Conservation (phyloP, 2,888 invertebrate genomes). For the Perdita meconis region DNA sequence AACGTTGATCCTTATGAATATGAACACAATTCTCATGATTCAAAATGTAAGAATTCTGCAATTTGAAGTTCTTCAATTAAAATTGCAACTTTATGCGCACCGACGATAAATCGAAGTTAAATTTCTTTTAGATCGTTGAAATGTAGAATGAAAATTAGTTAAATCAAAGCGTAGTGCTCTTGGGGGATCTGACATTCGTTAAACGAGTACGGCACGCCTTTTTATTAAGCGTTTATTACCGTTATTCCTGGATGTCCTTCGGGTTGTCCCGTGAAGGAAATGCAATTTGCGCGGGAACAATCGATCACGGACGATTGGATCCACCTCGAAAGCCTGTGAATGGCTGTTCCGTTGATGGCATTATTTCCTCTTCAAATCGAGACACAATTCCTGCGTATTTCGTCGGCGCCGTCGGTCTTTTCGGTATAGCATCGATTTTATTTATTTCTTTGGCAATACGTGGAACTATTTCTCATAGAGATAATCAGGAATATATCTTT, state of each 20-base stretch:
- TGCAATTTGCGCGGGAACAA: slow-evolving; percentile 51
- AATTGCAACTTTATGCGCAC: too few relatives aligned
- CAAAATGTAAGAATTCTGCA: too few relatives aligned
- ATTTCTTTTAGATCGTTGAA: too few relatives aligned
- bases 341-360: slow-evolving; percentile 46
- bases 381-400: slow-evolving; percentile 43
- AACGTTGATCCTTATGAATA: too few relatives aligned
- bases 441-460: neutral
- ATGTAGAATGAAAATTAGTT: neutral
- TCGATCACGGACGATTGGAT: slow-evolving; percentile 57
- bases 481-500: too few relatives aligned
- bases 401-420: neutral
- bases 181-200: neutral
- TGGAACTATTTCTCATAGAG: too few relatives aligned
- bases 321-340: slow-evolving; percentile 42
- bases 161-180: neutral
- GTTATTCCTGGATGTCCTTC: slow-evolving; percentile 43
- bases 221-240: slow-evolving; percentile 45
- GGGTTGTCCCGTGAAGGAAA: slow-evolving; percentile 43
- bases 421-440: neutral
- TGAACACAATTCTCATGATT: too few relatives aligned
- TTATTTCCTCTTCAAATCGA: slow-evolving; percentile 55
- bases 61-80: too few relatives aligned
- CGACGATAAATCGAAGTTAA: too few relatives aligned
- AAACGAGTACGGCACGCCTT: slow-evolving; percentile 24